Evolutionary conservation across 2,113 vertebrate species (phyloP), one percentile per base, ranked within the genome.

Genomic region (Fregata magnificens): DNA sequence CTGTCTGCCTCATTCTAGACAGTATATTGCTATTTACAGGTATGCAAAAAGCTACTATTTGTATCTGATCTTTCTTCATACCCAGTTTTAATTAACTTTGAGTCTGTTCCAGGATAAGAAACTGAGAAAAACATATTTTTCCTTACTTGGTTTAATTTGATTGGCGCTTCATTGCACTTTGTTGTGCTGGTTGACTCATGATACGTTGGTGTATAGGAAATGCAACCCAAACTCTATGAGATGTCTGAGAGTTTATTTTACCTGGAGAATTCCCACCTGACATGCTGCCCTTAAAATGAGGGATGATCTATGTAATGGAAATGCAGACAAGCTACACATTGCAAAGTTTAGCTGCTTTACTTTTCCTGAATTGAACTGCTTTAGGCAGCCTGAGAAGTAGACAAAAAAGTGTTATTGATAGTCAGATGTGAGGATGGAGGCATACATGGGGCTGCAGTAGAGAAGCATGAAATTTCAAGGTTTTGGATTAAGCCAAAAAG

Each of bases 271-370:
- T 90, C 53, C 18, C 22, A 52, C 11, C 6, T 55, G 40, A 47
- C 2, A 0, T 65, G 16, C 19, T 82, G 16, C 42, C 19, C 24
- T 80, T 72, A 18, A 8, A 53, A 19, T 36, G 53, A 9, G 9
- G 11, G 4, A 15, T 88, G 36, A 59, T 31, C 14, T 5, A 15
- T 49, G 13, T 72, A 31, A 63, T 44, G 18, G 15, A 76, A 82
- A 61, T 34, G 36, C 1, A 2, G 19, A 79, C 22, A 42, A 74
- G 8, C 3, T 77, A 7, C 1, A 3, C 1, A 1, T 44, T 44
- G 10, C 15, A 25, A 73, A 34, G 13, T 70, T 89, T 87, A 58
- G 6, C n/a, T 81, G 81, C 24, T 86, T 78, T 78, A 9, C 8
- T 86, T 73, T 87, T 82, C 22, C 32, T 74, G 59, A 82, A 82